A percentile compares a stretch with the other conserved stretches of the same genome.
Conservation (phyloP, 2,797 vertebrate species). For the Vespertilio murinus region DNA sequence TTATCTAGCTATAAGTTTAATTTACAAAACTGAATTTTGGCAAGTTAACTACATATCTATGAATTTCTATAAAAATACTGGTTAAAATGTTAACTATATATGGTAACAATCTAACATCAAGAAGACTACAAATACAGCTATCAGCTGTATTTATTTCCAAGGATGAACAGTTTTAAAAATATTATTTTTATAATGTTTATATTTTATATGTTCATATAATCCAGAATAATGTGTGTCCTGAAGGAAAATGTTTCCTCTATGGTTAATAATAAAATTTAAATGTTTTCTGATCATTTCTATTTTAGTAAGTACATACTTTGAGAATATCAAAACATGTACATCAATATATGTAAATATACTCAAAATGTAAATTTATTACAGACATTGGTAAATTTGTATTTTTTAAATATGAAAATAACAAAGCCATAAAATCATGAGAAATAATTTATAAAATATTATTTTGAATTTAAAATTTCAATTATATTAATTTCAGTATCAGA, state of each 20-base stretch:
- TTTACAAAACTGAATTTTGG: conserved; percentile 25
- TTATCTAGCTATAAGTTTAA: neutral
- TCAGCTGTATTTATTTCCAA: conserved; percentile 16
- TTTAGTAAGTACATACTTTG: conserved; percentile 3
- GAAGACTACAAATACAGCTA: neutral
- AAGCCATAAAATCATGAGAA: conserved; percentile 11
- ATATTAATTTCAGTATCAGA: neutral
- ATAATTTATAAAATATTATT: conserved; percentile 7
- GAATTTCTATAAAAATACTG: neutral
- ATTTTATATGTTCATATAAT: neutral
- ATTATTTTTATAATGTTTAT: conserved; percentile 12
- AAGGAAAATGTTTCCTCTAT: conserved; percentile 9
- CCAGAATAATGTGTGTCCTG: neutral
- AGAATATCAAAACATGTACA: conserved; percentile 24
- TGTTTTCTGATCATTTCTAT: conserved; percentile 45
- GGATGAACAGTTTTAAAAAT: neutral
- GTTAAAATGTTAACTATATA: neutral
- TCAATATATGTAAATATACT: conserved; percentile 49
- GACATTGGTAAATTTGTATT: conserved; percentile 16
- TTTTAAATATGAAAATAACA: conserved; percentile 42
- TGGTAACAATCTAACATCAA: neutral
- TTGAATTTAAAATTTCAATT: conserved; percentile 33
- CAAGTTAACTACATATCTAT: neutral
- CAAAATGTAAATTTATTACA: conserved; percentile 52
- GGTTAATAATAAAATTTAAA: neutral